Base-by-base conservation (phyloP, 2,797 vertebrate genomes). In the Hemibagrus guttatus region DNA sequence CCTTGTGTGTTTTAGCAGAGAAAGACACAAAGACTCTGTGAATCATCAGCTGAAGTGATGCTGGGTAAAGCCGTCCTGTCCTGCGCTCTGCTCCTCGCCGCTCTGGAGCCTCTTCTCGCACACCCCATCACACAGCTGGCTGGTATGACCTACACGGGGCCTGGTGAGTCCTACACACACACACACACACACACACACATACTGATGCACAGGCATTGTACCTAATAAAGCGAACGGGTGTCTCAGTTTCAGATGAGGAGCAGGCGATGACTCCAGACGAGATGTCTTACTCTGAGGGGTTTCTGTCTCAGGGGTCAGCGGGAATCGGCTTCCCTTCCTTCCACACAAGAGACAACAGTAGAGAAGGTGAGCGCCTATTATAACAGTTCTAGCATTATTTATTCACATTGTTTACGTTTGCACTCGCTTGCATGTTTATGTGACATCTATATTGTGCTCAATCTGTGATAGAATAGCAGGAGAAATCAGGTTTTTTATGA, bases 71-170 rank as follows among this genome's bases (percentile, higher is more conserved):
- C 85, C 0, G 49, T 90, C 21, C 66, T 90, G 39, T 86, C 74
- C 75, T 90, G 89, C 14, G 54, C 83, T 81, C 56, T 92, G 59
- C 86, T 92, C 28, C 71, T 91, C 6, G 5, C 69, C n/a, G 21
- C 81, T 19, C 61, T 88, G 5, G 85, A 86, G 39, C 85, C 87
- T 86, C 87, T 92, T 74, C 69, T 88, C 23, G 68, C 89, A 8
- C 90, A 91, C 75, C 91, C 92, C 31, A 21, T 89, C 74, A 78
- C 90, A 49, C 85, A 89, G 58, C 64, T 89, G 8, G 42, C 78
- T 13, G 88, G 90, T 14, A 86, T 89, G 89, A 87, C 81, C 84
- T 91, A 89, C 84, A 54, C 83, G 7, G 85, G 88, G 26, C 88
- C 89, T 14, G 92, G 92, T 92, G 49, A 91, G 90, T 83, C 14